Evolutionary conservation across 2,888 invertebrate species (phyloP).

Genomic region (Netelia inedita): DNA sequence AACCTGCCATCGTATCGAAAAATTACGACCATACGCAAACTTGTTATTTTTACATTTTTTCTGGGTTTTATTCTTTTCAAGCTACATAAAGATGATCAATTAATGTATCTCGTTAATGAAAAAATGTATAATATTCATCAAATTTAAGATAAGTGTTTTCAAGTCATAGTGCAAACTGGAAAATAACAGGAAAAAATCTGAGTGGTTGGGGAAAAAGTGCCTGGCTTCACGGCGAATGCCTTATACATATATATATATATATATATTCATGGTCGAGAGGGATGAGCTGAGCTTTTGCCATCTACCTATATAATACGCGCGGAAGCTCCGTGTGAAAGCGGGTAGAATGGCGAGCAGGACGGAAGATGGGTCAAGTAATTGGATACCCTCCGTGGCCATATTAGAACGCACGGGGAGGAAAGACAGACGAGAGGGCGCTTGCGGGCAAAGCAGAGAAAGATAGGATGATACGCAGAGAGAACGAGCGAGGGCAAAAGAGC

Average conservation of each 20-base stretch:
- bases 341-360: slow-evolving; percentile 55
- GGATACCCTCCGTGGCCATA: slow-evolving; percentile 84
- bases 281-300: slow-evolving; percentile 34
- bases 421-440: slow-evolving; percentile 53
- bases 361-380: slow-evolving; percentile 80
- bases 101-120: not conserved
- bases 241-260: slow-evolving; percentile 11
- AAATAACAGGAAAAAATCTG: no score
- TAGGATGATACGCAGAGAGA: slow-evolving; percentile 24
- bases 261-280: slow-evolving; percentile 26
- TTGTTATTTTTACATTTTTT: no score
- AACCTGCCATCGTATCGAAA: no score
- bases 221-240: no score
- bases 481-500: slow-evolving; percentile 5
- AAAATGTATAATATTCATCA: no score
- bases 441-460: slow-evolving; percentile 68
- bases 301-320: slow-evolving; percentile 33
- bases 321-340: slow-evolving; percentile 48
- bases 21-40: no score
- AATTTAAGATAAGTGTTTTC: no score
- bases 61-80: not conserved
- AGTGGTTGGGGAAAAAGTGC: no score
- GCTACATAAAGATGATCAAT: not conserved
- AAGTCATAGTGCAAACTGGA: no score
- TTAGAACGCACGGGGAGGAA: slow-evolving; percentile 80